Percentiles rank a stretch among this genome's conserved stretches.
These are phyloP conservation scores for Bellardia pandia DNA, from an alignment of 2,888 invertebrate species.

Conservation along the genomic window DNA sequence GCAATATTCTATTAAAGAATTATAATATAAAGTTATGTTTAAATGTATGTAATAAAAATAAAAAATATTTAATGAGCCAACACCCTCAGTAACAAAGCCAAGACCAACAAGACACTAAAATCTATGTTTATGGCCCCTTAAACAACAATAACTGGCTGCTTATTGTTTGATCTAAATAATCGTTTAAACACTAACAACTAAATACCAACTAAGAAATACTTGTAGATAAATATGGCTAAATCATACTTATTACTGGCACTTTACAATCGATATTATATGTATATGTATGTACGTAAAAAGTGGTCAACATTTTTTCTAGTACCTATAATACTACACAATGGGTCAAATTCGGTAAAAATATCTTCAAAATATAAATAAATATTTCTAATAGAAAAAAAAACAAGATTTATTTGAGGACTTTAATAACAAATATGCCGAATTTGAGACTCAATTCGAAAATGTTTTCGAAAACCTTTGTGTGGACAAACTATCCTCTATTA, in stretches of 20 bases:
- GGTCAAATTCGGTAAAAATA: neutral
- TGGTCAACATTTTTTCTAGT: neutral
- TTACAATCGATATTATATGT: neutral
- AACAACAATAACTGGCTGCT: slow-evolving; percentile 26
- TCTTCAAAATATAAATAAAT: neutral
- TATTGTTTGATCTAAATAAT: slow-evolving; percentile 32
- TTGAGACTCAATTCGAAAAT: too few relatives aligned
- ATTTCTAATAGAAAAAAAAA: neutral
- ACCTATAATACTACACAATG: neutral
- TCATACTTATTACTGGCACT: slow-evolving; percentile 5
- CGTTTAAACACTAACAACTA: neutral
- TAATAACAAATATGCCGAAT: too few relatives aligned
- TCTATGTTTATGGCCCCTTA: slow-evolving; percentile 7
- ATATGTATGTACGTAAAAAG: neutral
- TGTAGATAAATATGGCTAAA: neutral
- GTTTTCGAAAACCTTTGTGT: too few relatives aligned
- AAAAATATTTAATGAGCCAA: slow-evolving; percentile 55
- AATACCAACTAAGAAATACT: neutral
- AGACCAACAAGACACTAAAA: slow-evolving; percentile 30
- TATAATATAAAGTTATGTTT: neutral
- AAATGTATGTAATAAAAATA: neutral
- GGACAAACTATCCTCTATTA: too few relatives aligned
- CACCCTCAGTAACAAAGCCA: slow-evolving; percentile 61
- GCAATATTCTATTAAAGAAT: neutral
- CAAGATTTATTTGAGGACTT: too few relatives aligned